Evolutionary conservation across 2,797 vertebrate genomes (phyloP), one percentile per base, ranked within the genome.

Genomic region (Pelobates cultripes): DNA sequence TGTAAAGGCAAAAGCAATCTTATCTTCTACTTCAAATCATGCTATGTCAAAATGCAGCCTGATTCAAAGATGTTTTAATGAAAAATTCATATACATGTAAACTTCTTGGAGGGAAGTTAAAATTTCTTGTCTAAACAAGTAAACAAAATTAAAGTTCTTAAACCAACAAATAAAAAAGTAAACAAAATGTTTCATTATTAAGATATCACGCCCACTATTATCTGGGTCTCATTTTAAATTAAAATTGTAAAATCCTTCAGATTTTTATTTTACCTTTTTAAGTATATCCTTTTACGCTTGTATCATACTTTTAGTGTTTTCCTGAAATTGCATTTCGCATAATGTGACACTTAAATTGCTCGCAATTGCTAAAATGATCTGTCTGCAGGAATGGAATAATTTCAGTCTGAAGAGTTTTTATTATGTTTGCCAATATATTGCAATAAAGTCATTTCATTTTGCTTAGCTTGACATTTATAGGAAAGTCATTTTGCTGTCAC

Each of bases 401-500:
- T 83, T 83, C 57, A 79, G 72, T 79, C 71, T 79, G 75, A 79
- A 83, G 77, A 83, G 77, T 70, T 83, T 83, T 83, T 83, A 83
- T 83, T 83, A 78, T 83, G 76, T 83, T 75, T 83, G 81, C 71
- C 77, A 83, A 79, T 79, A 83, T 78, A 83, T 83, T 83, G 81
- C 78, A 79, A 83, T 78, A 78, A 83, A 83, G 72, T 83, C 55
- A 83, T 83, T 83, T 83, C 71, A 70, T 79, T 83, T 79, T 83
- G 76, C 72, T 78, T 83, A 78, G 77, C 81, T 83, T 83, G 81
- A 83, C 81, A 83, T 78, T 83, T 83, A 79, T 83, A 83, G 71
- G 63, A 70, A 83, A 83, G 76, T 78, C 66, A 83, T 83, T 83
- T 78, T 64, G 43, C 55, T 83, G 77, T 83, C 81, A 70, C 55